A percentile compares a stretch with the other conserved stretches of the same genome.
Evolutionary conservation across 2,113 vertebrate genomes (phyloP).

Genomic region (Rhipidura dahli): DNA sequence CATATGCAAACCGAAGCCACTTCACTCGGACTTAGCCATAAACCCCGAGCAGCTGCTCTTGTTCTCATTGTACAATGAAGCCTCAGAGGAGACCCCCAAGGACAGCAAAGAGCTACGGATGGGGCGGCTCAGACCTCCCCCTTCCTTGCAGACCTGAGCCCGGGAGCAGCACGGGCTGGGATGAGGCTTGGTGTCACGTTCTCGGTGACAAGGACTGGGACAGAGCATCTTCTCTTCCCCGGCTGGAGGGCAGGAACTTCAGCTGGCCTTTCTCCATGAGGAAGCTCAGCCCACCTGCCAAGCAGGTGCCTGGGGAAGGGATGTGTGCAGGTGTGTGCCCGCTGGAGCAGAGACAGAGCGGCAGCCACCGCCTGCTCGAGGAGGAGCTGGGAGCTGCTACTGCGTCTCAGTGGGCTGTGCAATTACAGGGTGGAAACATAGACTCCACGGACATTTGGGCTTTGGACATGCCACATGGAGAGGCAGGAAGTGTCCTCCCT

Average conservation of each 20-base stretch:
- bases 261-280: neutral
- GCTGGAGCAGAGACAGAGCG: rapidly evolving
- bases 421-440: neutral
- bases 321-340: rapidly evolving
- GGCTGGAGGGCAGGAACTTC: neutral
- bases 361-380: neutral
- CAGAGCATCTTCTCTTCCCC: neutral
- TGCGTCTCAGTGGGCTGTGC: neutral
- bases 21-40: constrained; percentile 29
- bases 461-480: neutral
- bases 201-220: neutral
- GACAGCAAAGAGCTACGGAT: neutral
- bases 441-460: neutral
- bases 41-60: neutral
- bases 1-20: constrained; percentile 29
- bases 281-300: rapidly evolving
- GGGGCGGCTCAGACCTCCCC: neutral
- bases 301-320: neutral
- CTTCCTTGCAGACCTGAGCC: neutral
- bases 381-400: neutral
- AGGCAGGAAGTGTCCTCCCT: neutral
- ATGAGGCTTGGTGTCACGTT: constrained; percentile 34
- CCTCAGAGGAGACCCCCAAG: neutral
- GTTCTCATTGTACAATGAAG: constrained; percentile 58
- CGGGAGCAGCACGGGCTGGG: neutral